Evolutionary conservation across 2,888 invertebrate species (phyloP).

Genomic region (Pedicia rivosa): DNA sequence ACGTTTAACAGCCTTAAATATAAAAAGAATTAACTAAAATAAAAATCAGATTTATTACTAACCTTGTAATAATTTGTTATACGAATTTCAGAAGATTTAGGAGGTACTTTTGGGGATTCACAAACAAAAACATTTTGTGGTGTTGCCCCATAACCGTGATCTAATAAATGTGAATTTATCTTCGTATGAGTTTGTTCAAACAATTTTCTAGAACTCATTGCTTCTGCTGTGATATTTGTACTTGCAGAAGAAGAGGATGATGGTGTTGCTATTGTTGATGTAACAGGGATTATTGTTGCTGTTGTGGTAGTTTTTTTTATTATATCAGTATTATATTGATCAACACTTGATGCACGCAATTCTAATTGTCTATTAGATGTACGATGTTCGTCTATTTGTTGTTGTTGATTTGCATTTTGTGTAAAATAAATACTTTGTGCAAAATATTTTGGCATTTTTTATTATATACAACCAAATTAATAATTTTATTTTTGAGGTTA

Average conservation of each 20-base stretch:
- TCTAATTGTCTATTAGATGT: no score
- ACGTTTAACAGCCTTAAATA: conserved; percentile 56
- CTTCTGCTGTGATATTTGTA: not conserved
- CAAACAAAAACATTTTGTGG: conserved; percentile 39
- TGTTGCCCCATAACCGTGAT: conserved; percentile 76
- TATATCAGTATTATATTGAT: not conserved
- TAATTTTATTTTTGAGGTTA: no score
- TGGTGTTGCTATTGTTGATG: not conserved
- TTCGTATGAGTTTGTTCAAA: conserved; percentile 13
- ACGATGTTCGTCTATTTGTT: not conserved
- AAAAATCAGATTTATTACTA: conserved; percentile 7
- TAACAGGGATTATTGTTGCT: conserved; percentile 1
- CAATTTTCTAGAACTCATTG: conserved; percentile 1
- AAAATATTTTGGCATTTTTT: conserved; percentile 6
- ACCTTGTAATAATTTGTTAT: conserved; percentile 31
- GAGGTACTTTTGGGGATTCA: conserved; percentile 13
- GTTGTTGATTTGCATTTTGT: conserved; percentile 1
- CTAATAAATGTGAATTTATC: conserved; percentile 60
- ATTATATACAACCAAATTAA: conserved; percentile 1
- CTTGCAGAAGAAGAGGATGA: not conserved
- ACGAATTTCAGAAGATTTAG: conserved; percentile 28
- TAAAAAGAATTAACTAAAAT: conserved; percentile 1
- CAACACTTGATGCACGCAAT: no score
- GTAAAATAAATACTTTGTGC: conserved; percentile 5
- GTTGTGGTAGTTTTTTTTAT: not conserved